Evolutionary conservation across 2,113 vertebrate species (phyloP).

Genomic region (Pseudorasbora parva): DNA sequence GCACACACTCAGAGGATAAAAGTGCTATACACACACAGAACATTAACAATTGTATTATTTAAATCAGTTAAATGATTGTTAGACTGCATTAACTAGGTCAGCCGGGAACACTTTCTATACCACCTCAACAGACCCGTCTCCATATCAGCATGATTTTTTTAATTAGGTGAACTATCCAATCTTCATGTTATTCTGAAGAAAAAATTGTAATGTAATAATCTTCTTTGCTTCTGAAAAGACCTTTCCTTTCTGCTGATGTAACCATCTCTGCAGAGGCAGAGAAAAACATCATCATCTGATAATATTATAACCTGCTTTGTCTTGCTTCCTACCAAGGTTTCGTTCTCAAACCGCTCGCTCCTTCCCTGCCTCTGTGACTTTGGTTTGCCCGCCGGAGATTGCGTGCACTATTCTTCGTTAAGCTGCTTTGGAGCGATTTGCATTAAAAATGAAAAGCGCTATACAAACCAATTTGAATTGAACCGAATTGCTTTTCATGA

Average conservation of each 20-base stretch:
- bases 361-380: neutral
- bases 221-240: constrained; percentile 3
- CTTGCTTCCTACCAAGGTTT: constrained; percentile 1
- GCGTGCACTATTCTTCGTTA: neutral
- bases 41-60: too few relatives aligned
- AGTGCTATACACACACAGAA: too few relatives aligned
- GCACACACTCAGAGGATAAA: too few relatives aligned
- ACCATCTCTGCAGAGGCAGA: constrained; percentile 1
- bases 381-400: neutral
- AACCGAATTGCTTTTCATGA: neutral
- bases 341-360: neutral
- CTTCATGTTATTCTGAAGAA: neutral
- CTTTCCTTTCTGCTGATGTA: neutral
- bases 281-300: constrained; percentile 5
- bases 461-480: neutral
- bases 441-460: neutral
- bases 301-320: neutral
- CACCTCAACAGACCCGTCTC: too few relatives aligned
- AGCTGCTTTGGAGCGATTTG: neutral
- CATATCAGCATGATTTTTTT: too few relatives aligned
- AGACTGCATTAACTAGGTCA: too few relatives aligned
- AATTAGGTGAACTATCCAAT: too few relatives aligned
- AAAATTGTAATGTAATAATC: neutral
- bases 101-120: too few relatives aligned
- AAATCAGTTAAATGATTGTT: too few relatives aligned